Base-by-base conservation (phyloP, 1,140 invertebrate genomes). In the Solenopsis invicta region DNA sequence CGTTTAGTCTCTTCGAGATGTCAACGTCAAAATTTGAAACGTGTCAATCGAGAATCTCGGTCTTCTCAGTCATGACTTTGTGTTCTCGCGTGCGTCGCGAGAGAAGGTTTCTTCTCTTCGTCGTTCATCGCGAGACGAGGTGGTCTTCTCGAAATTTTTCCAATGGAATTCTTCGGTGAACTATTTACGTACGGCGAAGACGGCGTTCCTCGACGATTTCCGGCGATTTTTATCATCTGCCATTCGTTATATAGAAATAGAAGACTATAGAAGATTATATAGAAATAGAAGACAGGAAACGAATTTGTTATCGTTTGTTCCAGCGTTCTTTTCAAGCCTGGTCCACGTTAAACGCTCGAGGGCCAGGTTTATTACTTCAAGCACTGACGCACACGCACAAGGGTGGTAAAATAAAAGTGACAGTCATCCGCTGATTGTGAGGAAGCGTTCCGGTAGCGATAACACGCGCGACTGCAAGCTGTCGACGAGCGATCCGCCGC, bases 391-490 rank as follows among this genome's bases (percentile, higher is more conserved):
- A 13, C 4, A 61, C 45, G 9, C 4, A 18, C 21, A n/a, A 67
- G 16, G 21, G 3, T 21, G 6, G 24, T 59, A 24, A 29, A 24
- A 62, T 41, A 77, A 48, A 2, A 34, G 6, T 29, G 52, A 29
- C 10, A 45, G 6, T 52, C 18, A 16, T 34, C 24, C 16, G 45
- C 29, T 12, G 41, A 56, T 52, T 24, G 54, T 48, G 59, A 8
- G 48, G 69, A 75, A 76, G 84, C 81, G 87, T 85, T 21, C 62
- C 74, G 37, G 77, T 41, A 86, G 89, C 84, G 89, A 87, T 91
- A 89, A 72, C 91, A 89, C 88, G 82, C 84, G 71, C 92, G 88
- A 94, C 93, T 93, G 92, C 85, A 91, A 93, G 88, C 88, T 92
- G 77, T 45, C 45, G 56, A 62, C 66, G 61, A 78, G 59, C 56